Base-by-base conservation (phyloP, 2,888 invertebrate species). In the Ectemnius cavifrons region DNA sequence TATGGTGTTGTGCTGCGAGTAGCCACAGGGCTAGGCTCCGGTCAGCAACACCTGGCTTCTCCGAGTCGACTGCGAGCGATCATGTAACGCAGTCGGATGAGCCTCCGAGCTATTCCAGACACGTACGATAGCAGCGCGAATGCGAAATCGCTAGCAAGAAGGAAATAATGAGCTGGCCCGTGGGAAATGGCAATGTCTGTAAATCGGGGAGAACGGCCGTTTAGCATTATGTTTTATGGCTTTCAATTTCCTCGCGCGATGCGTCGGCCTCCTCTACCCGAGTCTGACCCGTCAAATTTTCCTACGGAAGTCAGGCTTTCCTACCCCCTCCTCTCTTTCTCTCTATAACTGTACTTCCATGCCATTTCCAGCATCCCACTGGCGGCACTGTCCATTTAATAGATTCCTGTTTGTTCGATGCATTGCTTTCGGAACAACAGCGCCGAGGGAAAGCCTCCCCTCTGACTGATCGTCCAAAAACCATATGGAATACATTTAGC, bases 101-200 rank as follows among this genome's bases (percentile, higher is more conserved):
- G 18, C 45, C 57, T 59, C 47, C 71, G 45, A 58, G 67, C 58
- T 58, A 80, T 82, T 75, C 79, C 73, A 59, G 66, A 66, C 83
- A 83, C 80, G 82, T 82, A 80, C 58, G 74, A 37, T 58, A 64
- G 71, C 47, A 63, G 16, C 57, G 70, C 73, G 80, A 71, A 80
- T 75, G 63, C 73, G 73, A 80, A 80, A 80, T 73, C 76, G 75
- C 78, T 11, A 11, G 67, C 73, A 68, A 73, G 66, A 66, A 65
- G 69, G 80, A 83, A 86, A 86, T 85, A 85, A 86, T 81, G 83
- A 83, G 84, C 78, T 78, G 78, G 8, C 71, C 76, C 75, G 82
- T 79, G 81, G 84, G 84, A 83, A 85, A 82, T 74, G 75, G 70
- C 75, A 80, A 85, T 79, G 78, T 73, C 81, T 75, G 81, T 79